These are phyloP conservation scores for Chromobotia macracanthus DNA, from an alignment of 2,797 vertebrate species.

Conservation along the genomic window DNA sequence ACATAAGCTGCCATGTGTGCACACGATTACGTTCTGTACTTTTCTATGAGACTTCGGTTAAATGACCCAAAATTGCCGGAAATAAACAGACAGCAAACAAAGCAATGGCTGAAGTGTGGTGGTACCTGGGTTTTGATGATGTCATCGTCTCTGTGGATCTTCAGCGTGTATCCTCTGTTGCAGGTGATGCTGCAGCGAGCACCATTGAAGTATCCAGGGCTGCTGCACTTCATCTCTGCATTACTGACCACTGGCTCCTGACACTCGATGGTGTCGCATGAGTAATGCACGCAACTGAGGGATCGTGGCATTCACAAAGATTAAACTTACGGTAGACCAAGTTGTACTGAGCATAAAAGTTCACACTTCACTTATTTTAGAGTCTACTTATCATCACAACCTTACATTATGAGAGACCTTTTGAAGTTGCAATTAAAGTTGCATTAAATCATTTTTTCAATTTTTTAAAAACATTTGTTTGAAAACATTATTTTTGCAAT, in stretches of 20 bases:
- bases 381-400: not conserved
- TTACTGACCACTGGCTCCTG: slow-evolving; percentile 86
- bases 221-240: slow-evolving; percentile 84
- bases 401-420: no score
- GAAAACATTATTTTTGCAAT: no score
- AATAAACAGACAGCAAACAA: not conserved
- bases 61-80: slow-evolving; percentile 9
- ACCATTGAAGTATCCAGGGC: slow-evolving; percentile 82
- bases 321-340: not conserved
- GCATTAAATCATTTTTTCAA: not conserved
- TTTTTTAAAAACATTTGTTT: no score
- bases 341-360: not conserved
- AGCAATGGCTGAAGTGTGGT: not conserved
- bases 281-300: slow-evolving; percentile 91
- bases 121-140: slow-evolving; percentile 89
- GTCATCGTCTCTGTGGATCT: slow-evolving; percentile 87
- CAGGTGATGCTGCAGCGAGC: slow-evolving; percentile 91
- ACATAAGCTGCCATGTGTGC: slow-evolving; percentile 31
- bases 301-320: not conserved
- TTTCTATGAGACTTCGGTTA: not conserved
- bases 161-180: slow-evolving; percentile 85
- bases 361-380: not conserved
- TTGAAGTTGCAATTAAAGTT: not conserved
- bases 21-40: slow-evolving; percentile 11
- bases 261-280: slow-evolving; percentile 90